A percentile compares a stretch with the other conserved stretches of the same genome.
phyloP scores from a whole-genome alignment of 2,888 invertebrate genomes.

The Noctua janthina region DNA sequence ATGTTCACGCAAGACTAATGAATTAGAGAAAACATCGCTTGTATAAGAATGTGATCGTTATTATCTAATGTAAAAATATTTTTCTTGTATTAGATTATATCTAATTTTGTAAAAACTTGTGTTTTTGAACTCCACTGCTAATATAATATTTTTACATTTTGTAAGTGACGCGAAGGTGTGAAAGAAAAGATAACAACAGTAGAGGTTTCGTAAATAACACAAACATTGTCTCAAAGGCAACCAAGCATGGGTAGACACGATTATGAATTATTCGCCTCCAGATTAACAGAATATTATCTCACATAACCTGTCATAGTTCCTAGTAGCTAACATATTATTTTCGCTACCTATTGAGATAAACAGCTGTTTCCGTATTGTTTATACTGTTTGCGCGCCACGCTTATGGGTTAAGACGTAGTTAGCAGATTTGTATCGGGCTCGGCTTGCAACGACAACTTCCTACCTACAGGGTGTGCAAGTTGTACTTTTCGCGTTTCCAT shows the following conservation, averaged over 20 bases:
- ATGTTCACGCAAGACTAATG: slow-evolving; percentile 12
- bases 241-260: slow-evolving; percentile 42
- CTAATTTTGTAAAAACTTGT: not conserved
- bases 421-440: slow-evolving; percentile 77
- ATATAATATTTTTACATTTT: not conserved
- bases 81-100: not conserved
- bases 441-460: slow-evolving; percentile 68
- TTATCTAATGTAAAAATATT: not conserved
- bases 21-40: slow-evolving; percentile 3
- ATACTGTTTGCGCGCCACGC: slow-evolving; percentile 66
- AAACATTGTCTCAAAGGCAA: slow-evolving; percentile 57
- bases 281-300: slow-evolving; percentile 50
- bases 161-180: not conserved
- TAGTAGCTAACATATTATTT: slow-evolving; percentile 50
- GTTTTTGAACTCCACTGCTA: not conserved
- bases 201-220: slow-evolving; percentile 41
- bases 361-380: slow-evolving; percentile 67
- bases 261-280: slow-evolving; percentile 46
- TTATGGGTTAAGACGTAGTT: slow-evolving; percentile 78
- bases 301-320: slow-evolving; percentile 49
- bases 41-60: not conserved
- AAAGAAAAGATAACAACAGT: slow-evolving; percentile 18
- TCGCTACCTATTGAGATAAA: slow-evolving; percentile 40
- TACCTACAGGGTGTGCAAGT: slow-evolving; percentile 71
- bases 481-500: slow-evolving; percentile 77